Evolutionary conservation across 2,113 vertebrate genomes (phyloP).

Genomic region (Nematolebias whitei): DNA sequence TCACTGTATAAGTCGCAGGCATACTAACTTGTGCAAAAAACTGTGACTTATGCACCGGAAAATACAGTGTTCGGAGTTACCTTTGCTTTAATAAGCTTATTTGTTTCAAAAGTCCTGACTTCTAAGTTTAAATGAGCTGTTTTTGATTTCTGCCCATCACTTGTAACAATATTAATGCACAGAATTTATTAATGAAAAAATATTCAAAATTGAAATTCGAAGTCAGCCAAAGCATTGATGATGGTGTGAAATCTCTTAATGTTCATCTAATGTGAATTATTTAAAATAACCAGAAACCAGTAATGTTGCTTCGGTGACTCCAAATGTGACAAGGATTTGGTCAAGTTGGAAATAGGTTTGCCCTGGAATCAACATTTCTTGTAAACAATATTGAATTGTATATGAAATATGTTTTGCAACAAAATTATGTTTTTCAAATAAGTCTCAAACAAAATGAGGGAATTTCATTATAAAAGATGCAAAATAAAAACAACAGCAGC

Average conservation of each 20-base stretch:
- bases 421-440: background rate
- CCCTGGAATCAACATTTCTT: background rate
- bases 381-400: background rate
- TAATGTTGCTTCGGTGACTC: background rate
- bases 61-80: constrained; percentile 24
- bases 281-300: background rate
- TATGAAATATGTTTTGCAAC: background rate
- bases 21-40: too few species aligned
- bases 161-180: background rate
- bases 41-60: too few species aligned
- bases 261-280: constrained; percentile 9
- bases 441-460: too few species aligned
- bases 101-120: background rate
- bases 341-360: background rate
- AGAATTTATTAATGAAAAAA: background rate
- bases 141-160: background rate
- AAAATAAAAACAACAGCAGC: too few species aligned
- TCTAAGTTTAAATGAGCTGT: background rate
- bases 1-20: too few species aligned
- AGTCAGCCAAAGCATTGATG: background rate
- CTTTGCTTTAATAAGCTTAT: constrained; percentile 14
- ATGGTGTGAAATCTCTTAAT: background rate
- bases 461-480: too few species aligned
- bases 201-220: background rate
- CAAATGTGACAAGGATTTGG: background rate